Evolutionary conservation across 1,140 invertebrate genomes (phyloP), one percentile per base, ranked within the genome.

Genomic region (Drosophila bocqueti): DNA sequence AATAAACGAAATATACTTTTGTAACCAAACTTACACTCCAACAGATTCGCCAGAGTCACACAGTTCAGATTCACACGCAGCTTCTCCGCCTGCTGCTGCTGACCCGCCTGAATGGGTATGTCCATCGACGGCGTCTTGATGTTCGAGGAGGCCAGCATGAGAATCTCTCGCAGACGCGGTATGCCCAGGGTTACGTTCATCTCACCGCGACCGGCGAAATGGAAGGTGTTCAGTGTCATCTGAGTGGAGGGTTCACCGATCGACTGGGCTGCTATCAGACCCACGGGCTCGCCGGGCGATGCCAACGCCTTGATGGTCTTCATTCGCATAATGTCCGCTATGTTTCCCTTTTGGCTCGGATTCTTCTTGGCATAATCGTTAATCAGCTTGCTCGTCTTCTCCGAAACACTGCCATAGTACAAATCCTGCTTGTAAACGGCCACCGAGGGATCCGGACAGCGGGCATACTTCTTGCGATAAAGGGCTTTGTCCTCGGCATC

Each of bases 151-250:
- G 98, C 98, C 77, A 97, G 96, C 98, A 99, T 99, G 0, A 99
- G 94, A 75, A 99, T 99, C 95, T 99, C 99, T 87, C 98, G 94
- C 3, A 99, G 94, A 81, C 99, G 95, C 1, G 99, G 99, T 79
- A 99, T 99, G 95, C 98, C 99, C 2, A 99, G 94, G 0, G 99
- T 99, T 0, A 99, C 98, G 93, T 99, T 99, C 98, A 99, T 99
- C 93, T 99, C 99, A 95, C 99, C 98, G 94, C 98, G 96, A 93
- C 99, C 99, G 81, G 99, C 99, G 94, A 99, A 99, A 93, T 99
- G 99, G 93, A 99, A 99, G 40, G 99, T 99, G 90, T 99, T 99
- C 74, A 99, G 93, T 81, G 99, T 99, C 99, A 99, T 99, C 94
- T 99, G 99, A 63, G 99, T 99, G 4, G 98, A 99, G 0, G 99